Conservation (phyloP, 2,113 vertebrate genomes). For the Epinephelus lanceolatus region DNA sequence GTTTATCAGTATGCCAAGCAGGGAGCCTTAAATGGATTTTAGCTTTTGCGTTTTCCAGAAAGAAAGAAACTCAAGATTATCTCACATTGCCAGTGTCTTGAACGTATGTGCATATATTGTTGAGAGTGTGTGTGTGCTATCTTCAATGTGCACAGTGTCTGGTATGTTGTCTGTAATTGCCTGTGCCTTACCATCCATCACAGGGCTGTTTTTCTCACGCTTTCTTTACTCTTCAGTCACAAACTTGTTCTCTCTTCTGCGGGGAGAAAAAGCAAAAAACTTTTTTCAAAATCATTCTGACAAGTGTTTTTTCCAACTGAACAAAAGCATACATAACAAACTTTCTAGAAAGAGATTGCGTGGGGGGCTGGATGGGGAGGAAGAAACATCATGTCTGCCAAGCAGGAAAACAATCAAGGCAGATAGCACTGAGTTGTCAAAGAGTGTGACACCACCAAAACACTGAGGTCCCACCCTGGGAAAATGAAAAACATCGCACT, state of each 20-base stretch:
- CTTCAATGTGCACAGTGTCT: constrained; percentile 31
- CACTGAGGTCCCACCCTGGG: constrained; percentile 61
- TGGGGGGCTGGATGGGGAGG: constrained; percentile 51
- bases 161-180: constrained; percentile 68
- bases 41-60: constrained; percentile 46
- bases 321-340: constrained; percentile 71
- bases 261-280: constrained; percentile 29
- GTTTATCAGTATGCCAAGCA: constrained; percentile 59
- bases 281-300: constrained; percentile 67
- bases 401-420: constrained; percentile 74
- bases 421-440: constrained; percentile 70
- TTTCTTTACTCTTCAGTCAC: constrained; percentile 57
- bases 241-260: constrained; percentile 64
- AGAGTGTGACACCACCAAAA: constrained; percentile 69
- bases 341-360: constrained; percentile 70
- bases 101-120: constrained; percentile 48
- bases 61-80: constrained; percentile 60
- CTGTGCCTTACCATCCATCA: constrained; percentile 67
- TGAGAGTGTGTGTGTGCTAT: constrained; percentile 41
- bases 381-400: constrained; percentile 73
- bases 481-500: constrained; percentile 68
- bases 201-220: constrained; percentile 46
- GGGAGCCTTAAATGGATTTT: constrained; percentile 60
- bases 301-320: constrained; percentile 51
- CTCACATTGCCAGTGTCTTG: constrained; percentile 56